Percentiles rank a stretch among this genome's conserved stretches.
Evolutionary conservation across 2,113 vertebrate genomes (phyloP).

Genomic region (Megaleporinus macrocephalus): DNA sequence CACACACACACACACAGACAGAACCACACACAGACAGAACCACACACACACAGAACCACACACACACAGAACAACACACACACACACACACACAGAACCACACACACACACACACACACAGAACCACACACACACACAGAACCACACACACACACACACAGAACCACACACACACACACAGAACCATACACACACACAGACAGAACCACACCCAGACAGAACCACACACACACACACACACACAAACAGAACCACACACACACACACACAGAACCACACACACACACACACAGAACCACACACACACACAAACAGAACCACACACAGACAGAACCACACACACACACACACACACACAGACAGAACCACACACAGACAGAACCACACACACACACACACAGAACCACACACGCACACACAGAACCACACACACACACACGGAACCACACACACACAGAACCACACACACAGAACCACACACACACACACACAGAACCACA

Average conservation of each 20-base stretch:
- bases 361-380: too few species aligned
- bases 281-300: conserved; percentile 13
- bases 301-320: conserved; percentile 18
- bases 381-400: conserved; percentile 7
- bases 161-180: conserved; percentile 11
- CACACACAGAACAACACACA: conserved; percentile 10
- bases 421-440: conserved; percentile 10
- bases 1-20: conserved; percentile 16
- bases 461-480: conserved; percentile 14
- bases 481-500: conserved; percentile 8
- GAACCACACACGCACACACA: conserved; percentile 9
- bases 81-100: conserved; percentile 18
- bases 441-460: conserved; percentile 13
- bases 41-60: conserved; percentile 17
- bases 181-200: conserved; percentile 10
- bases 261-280: conserved; percentile 12
- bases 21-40: too few species aligned
- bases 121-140: conserved; percentile 7
- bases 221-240: too few species aligned
- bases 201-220: too few species aligned
- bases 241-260: conserved; percentile 13
- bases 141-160: conserved; percentile 18
- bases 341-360: conserved; percentile 1
- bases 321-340: too few species aligned
- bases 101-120: conserved; percentile 7